Conservation (phyloP, 2,113 vertebrate species). For the Puma concolor region DNA sequence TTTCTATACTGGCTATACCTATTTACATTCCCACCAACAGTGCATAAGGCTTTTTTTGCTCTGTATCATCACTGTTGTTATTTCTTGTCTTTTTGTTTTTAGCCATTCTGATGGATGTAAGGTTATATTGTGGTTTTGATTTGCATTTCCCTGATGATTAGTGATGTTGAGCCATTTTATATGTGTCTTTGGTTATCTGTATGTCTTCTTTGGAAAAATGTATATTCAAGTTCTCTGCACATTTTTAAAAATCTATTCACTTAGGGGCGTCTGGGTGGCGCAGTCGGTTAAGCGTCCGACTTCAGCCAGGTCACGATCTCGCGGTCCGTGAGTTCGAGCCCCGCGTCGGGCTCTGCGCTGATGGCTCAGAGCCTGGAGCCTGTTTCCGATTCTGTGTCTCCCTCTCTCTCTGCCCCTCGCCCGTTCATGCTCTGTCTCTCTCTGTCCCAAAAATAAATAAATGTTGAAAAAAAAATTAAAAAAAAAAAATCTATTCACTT, state of each 20-base stretch:
- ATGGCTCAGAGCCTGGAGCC: no score
- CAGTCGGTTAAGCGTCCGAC: no score
- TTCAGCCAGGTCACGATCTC: no score
- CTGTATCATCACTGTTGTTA: not conserved
- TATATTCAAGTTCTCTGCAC: not conserved
- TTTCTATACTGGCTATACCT: not conserved
- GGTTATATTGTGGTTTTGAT: not conserved
- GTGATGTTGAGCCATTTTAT: not conserved
- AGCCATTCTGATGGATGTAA: not conserved
- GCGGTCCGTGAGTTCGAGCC: no score
- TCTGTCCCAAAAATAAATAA: no score
- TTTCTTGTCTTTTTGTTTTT: not conserved
- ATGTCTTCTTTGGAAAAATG: not conserved
- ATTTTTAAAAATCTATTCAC: not conserved
- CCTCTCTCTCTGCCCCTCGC: no score
- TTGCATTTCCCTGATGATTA: not conserved
- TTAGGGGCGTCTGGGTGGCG: no score
- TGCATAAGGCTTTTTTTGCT: not conserved
- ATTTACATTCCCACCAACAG: not conserved
- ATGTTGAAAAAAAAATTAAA: no score
- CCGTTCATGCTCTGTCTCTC: no score
- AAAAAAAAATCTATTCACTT: no score
- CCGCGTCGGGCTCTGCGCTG: no score
- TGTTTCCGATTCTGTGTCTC: no score
- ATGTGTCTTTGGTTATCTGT: not conserved